Percentiles rank a stretch among this genome's conserved stretches.
Evolutionary conservation across 2,113 vertebrate genomes (phyloP).

Genomic region (Herpetotheres cachinnans): DNA sequence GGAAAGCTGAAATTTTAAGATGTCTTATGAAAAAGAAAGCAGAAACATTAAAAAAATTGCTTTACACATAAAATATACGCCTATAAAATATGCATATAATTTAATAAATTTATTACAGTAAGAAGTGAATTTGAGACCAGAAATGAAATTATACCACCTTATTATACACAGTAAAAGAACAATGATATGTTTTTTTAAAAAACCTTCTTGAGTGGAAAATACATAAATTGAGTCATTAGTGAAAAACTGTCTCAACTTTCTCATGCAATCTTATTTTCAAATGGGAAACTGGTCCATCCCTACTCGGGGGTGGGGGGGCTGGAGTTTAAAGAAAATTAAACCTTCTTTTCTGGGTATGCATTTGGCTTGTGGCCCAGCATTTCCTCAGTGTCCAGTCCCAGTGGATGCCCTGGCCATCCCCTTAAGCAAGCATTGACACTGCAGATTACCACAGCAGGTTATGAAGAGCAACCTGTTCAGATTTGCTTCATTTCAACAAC

Average conservation of each 20-base stretch:
- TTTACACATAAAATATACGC: neutral
- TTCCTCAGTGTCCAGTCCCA: neutral
- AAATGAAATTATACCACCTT: neutral
- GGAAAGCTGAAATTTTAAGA: neutral
- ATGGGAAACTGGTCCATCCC: neutral
- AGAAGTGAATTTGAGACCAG: neutral
- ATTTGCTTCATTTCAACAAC: neutral
- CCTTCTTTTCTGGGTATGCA: neutral
- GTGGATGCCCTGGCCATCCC: neutral
- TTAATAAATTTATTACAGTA: neutral
- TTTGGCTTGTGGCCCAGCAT: neutral
- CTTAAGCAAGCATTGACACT: neutral
- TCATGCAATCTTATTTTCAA: neutral
- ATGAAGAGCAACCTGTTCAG: neutral
- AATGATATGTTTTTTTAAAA: neutral
- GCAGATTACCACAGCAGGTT: neutral
- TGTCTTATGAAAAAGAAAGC: neutral
- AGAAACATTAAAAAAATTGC: neutral
- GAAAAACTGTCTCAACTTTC: neutral
- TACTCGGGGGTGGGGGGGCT: neutral
- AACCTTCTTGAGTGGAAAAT: neutral
- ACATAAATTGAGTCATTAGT: neutral
- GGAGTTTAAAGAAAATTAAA: neutral
- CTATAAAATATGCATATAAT: neutral
- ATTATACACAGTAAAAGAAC: neutral